A percentile compares a stretch with the other conserved stretches of the same genome.
These are phyloP conservation scores for Hypolimnas misippus DNA, from an alignment of 2,888 invertebrate genomes.

Conservation along the genomic window DNA sequence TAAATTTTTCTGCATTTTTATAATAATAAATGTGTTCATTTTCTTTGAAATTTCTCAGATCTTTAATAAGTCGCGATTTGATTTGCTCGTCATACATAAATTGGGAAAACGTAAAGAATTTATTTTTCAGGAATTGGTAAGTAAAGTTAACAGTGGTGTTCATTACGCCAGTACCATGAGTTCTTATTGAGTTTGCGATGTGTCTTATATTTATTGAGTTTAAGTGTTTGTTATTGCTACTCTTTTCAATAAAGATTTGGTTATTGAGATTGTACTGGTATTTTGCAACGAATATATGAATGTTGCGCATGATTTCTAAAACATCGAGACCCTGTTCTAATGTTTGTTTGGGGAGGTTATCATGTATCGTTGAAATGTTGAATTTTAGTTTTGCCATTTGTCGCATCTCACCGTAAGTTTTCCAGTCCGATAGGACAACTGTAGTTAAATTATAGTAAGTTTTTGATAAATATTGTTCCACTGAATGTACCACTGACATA, in stretches of 20 bases:
- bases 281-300: slow-evolving; percentile 96
- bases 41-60: slow-evolving; percentile 92
- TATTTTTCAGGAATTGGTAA: slow-evolving; percentile 96
- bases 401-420: slow-evolving; percentile 98
- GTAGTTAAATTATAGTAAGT: slow-evolving; percentile 99
- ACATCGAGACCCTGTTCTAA: slow-evolving; percentile 98
- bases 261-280: slow-evolving; percentile 98
- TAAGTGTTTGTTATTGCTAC: slow-evolving; percentile 95
- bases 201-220: slow-evolving; percentile 98
- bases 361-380: slow-evolving; percentile 92
- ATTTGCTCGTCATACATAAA: slow-evolving; percentile 99
- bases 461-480: slow-evolving; percentile 96
- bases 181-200: slow-evolving; percentile 97
- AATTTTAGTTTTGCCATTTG: slow-evolving; percentile 94
- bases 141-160: slow-evolving; percentile 97
- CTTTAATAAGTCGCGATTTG: slow-evolving; percentile 96
- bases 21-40: slow-evolving; percentile 91
- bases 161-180: slow-evolving; percentile 98
- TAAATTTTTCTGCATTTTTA: slow-evolving; percentile 96
- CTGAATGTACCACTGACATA: slow-evolving; percentile 86
- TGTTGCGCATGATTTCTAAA: slow-evolving; percentile 98
- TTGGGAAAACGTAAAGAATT: slow-evolving; percentile 97
- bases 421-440: slow-evolving; percentile 98
- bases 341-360: slow-evolving; percentile 97
- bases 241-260: slow-evolving; percentile 97